Percentiles rank a stretch among this genome's conserved stretches.
phyloP scores from a whole-genome alignment of 2,797 vertebrate species.

The Coregonus sp. region DNA sequence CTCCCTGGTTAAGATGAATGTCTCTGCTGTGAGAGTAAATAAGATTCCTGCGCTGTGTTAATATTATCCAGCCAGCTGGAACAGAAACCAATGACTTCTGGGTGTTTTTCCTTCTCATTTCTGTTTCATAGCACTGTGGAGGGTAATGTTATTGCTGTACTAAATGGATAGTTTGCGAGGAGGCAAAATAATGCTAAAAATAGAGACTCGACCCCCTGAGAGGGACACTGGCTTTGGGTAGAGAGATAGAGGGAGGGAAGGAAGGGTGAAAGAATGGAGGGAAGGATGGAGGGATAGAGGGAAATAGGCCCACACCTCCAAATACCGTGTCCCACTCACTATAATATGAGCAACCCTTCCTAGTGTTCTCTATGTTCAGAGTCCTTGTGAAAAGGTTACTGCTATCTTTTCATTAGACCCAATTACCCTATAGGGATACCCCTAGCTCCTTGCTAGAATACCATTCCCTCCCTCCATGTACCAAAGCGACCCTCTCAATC shows the following conservation, averaged over 20 bases:
- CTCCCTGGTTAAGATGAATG: slow-evolving; percentile 47
- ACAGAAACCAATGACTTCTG: slow-evolving; percentile 41
- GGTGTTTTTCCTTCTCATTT: slow-evolving; percentile 3
- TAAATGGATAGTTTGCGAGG: slow-evolving; percentile 9
- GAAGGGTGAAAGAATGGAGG: neutral
- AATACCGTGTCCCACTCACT: no score
- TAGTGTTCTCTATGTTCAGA: no score
- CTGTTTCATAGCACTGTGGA: neutral
- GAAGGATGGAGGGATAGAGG: neutral
- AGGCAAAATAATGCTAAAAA: neutral
- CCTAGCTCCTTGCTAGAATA: neutral
- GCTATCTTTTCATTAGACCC: no score
- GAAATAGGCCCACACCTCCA: neutral
- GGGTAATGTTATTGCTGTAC: neutral
- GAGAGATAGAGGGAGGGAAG: neutral
- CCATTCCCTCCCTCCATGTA: neutral
- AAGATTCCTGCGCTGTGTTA: slow-evolving; percentile 36
- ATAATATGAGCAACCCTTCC: no score
- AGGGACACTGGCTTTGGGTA: neutral
- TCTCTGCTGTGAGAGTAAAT: slow-evolving; percentile 44
- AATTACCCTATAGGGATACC: neutral
- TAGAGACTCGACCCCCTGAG: neutral
- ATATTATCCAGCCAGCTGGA: slow-evolving; percentile 50
- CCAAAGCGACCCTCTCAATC: neutral
- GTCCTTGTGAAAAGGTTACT: no score